Base-by-base conservation (phyloP, 2,888 invertebrate species). In the Julus scandinavius region DNA sequence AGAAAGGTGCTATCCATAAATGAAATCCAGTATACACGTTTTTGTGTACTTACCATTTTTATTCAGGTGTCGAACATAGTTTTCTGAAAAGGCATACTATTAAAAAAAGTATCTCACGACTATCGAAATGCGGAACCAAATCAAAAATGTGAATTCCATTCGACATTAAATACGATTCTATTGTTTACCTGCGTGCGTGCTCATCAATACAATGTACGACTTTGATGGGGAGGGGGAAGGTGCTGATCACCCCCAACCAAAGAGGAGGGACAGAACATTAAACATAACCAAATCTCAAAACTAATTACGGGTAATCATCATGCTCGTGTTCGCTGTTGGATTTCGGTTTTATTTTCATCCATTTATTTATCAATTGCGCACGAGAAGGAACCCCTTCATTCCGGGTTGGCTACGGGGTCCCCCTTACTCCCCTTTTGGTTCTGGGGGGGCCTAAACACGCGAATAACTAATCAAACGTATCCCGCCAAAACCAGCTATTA, bases 231-330 rank as follows among this genome's bases (percentile, higher is more conserved):
- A 15, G 54, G 54, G 9, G 11, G 54, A 0, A 13, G 54, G 2
- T 54, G 54, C 9, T 54, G 54, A 17, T 13, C 50, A 50, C 3
- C 54, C 54, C 54, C 54, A 13, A 13, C 54, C 54, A 54, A 54
- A 54, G 54, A 54, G 54, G 54, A 54, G 54, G 54, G 15, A 54
- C 17, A 54, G 1, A 54, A 54, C 54, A 54, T 54, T 54, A 54
- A 54, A 54, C 15, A 54, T 17, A 54, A 54, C 54, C 54, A 54
- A 54, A 54, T 54, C 54, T 54, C 54, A 54, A 54, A 54, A 54
- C 54, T 54, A 54, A 54, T 54, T 54, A 54, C 54, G 54, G 54
- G 54, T 54, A 54, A 54, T 54, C 54, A 54, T 54, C 54, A 54
- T 54, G 54, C 54, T 54, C 54, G 54, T 54, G 54, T 54, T 54